Conservation (phyloP, 2,888 invertebrate genomes). For the Agrenia bidenticulata region DNA sequence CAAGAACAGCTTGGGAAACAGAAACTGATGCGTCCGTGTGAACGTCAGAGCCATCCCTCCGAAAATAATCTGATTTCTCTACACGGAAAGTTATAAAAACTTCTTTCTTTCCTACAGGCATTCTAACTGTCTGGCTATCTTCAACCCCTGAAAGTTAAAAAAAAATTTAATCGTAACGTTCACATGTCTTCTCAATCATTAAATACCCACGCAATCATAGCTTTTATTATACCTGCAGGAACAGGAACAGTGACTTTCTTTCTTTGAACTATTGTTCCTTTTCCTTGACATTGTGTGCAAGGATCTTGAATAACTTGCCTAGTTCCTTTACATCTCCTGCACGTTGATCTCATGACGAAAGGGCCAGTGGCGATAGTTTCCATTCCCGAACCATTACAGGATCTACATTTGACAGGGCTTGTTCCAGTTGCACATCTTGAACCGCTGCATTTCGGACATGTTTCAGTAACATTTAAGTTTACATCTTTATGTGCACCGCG, state of each 20-base stretch:
- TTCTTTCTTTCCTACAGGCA: constrained; percentile 88
- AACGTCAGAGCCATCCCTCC: constrained; percentile 89
- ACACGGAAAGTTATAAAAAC: constrained; percentile 92
- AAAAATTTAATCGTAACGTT: no score
- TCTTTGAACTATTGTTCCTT: constrained; percentile 85
- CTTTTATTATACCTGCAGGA: constrained; percentile 76
- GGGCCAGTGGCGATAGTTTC: constrained; percentile 85
- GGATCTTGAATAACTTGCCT: constrained; percentile 86
- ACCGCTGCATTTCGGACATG: constrained; percentile 86
- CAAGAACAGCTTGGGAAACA: constrained; percentile 86
- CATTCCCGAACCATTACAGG: constrained; percentile 96
- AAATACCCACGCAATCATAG: constrained; percentile 17
- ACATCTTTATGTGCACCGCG: constrained; percentile 93
- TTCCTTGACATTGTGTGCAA: constrained; percentile 89
- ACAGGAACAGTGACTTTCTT: constrained; percentile 89
- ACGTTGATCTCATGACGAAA: constrained; percentile 95
- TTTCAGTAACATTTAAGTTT: constrained; percentile 85
- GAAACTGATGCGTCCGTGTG: constrained; percentile 92
- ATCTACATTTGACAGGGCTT: constrained; percentile 80
- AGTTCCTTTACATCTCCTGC: constrained; percentile 84
- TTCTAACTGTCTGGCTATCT: constrained; percentile 94
- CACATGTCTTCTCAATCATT: no score
- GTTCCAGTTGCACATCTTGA: constrained; percentile 84
- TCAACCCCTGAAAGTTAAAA: constrained; percentile 78
- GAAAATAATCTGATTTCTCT: constrained; percentile 83